Percentiles rank a stretch among this genome's conserved stretches.
phyloP scores from a whole-genome alignment of 1,140 invertebrate genomes.

The Drosophila insularis region DNA sequence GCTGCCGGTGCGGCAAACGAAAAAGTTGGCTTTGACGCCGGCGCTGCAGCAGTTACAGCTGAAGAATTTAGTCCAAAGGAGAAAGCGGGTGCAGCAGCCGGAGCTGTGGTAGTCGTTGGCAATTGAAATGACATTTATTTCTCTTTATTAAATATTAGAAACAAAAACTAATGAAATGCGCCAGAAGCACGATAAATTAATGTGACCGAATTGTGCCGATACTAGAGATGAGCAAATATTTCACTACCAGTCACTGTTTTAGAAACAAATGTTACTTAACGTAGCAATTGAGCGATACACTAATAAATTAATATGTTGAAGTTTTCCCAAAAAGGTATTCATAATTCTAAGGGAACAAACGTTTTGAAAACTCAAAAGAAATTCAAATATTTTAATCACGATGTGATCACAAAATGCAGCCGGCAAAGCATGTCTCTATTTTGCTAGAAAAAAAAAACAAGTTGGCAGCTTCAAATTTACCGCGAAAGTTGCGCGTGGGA shows the following conservation, averaged over 20 bases:
- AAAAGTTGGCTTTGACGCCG: constrained; percentile 58
- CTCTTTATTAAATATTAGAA: not conserved
- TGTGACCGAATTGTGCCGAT: not conserved
- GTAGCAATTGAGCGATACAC: too few species aligned
- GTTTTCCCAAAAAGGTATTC: too few species aligned
- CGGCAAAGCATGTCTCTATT: not conserved
- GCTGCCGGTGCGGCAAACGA: constrained; percentile 50
- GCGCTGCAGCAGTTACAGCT: constrained; percentile 4
- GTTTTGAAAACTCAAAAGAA: too few species aligned
- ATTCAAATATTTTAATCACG: too few species aligned
- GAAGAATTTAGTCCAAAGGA: constrained; percentile 45
- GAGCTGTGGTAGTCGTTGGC: constrained; percentile 56
- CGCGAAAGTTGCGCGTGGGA: constrained; percentile 9
- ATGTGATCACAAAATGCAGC: too few species aligned
- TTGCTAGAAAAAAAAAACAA: not conserved
- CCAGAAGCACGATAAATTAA: not conserved
- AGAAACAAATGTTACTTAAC: too few species aligned
- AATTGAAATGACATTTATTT: constrained; percentile 67
- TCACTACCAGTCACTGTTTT: too few species aligned
- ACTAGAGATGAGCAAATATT: not conserved
- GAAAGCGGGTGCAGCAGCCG: constrained; percentile 39
- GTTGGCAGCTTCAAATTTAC: not conserved
- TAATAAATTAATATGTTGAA: too few species aligned
- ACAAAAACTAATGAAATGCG: not conserved
- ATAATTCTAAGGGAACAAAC: too few species aligned